These are phyloP conservation scores for Columbina picui DNA, from an alignment of 2,113 vertebrate genomes.

Conservation along the genomic window DNA sequence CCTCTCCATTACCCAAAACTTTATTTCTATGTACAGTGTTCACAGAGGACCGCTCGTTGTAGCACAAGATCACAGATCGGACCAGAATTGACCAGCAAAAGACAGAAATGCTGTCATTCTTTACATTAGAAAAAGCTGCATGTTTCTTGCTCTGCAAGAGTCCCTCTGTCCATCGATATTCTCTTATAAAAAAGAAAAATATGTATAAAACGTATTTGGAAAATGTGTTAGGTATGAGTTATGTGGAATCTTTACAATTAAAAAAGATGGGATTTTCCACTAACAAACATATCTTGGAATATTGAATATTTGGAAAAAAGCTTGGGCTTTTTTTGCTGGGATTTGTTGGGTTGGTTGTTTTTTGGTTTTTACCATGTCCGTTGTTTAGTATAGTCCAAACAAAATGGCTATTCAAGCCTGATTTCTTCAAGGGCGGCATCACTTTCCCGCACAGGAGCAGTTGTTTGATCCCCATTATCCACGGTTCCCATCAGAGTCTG, in stretches of 20 bases:
- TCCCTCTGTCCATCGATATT: background rate
- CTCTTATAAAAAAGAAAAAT: background rate
- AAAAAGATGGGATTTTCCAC: background rate
- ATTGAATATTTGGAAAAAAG: background rate
- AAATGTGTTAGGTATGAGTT: background rate
- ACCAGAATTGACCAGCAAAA: background rate
- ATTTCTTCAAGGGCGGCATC: background rate
- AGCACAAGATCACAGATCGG: background rate
- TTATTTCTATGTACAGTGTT: background rate
- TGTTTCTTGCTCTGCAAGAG: background rate
- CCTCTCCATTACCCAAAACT: background rate
- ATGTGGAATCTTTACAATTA: background rate
- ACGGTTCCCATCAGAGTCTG: background rate
- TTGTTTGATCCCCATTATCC: background rate
- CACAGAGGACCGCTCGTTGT: background rate
- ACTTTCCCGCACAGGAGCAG: background rate
- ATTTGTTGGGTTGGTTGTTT: background rate
- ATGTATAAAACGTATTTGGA: background rate
- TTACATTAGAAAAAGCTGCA: background rate
- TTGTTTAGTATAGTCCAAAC: background rate
- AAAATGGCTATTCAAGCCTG: background rate
- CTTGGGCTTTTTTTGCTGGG: background rate
- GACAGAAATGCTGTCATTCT: background rate
- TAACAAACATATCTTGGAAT: background rate
- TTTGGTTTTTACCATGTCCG: background rate